These are phyloP conservation scores for Eulemur rubriventer DNA, from an alignment of 2,797 vertebrate genomes.

Conservation along the genomic window DNA sequence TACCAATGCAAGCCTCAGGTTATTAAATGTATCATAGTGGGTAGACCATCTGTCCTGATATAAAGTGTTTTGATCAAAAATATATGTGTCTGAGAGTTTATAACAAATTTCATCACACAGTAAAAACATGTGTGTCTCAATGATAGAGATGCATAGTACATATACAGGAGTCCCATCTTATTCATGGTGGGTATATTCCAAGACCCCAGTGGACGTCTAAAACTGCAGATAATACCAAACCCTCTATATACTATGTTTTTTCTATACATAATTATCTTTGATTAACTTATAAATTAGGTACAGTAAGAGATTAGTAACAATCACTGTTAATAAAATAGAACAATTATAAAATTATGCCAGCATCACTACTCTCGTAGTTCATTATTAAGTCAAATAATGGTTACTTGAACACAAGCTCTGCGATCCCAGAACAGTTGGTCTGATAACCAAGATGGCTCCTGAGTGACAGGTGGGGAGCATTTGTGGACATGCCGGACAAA, in stretches of 20 bases:
- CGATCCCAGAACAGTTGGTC: not conserved
- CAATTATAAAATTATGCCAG: not conserved
- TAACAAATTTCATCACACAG: not conserved
- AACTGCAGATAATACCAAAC: not conserved
- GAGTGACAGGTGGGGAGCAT: not conserved
- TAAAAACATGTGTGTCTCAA: not conserved
- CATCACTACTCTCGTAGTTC: not conserved
- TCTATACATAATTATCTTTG: not conserved
- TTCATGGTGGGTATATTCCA: not conserved
- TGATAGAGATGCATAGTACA: not conserved
- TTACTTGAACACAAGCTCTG: not conserved
- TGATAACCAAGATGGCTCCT: not conserved
- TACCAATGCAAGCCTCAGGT: not conserved
- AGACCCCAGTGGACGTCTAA: not conserved
- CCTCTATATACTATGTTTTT: not conserved
- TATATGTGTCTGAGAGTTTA: conserved; percentile 21
- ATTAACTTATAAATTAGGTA: not conserved
- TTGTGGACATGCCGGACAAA: not conserved
- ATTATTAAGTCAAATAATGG: not conserved
- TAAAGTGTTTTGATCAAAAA: conserved; percentile 26
- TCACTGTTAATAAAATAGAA: not conserved
- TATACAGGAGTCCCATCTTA: not conserved
- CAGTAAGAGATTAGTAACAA: not conserved
- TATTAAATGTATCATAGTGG: conserved; percentile 37
- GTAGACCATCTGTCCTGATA: conserved; percentile 55